Percentiles rank a stretch among this genome's conserved stretches.
Conservation (phyloP, 2,113 vertebrate species). For the Crotalus helleri region DNA sequence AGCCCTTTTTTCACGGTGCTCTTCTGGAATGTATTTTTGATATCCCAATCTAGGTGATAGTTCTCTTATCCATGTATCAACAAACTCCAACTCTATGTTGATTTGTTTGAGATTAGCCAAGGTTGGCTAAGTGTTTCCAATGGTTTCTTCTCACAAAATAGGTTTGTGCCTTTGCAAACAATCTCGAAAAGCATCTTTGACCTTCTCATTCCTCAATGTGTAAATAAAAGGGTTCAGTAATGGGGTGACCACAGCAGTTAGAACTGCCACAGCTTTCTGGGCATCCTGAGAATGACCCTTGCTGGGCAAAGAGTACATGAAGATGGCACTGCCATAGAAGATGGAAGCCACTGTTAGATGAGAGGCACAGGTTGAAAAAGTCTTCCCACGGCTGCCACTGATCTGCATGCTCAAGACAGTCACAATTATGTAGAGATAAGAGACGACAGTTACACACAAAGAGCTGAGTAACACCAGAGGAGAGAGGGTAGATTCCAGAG, state of each 20-base stretch:
- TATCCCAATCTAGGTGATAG: background rate
- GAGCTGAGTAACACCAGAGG: conserved; percentile 28
- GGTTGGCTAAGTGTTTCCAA: no score
- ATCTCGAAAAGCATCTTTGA: background rate
- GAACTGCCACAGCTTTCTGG: background rate
- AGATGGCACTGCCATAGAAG: conserved; percentile 19
- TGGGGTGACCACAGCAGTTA: background rate
- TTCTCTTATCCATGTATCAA: background rate
- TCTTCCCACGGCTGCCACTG: no score
- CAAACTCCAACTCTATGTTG: background rate
- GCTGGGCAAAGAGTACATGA: conserved; percentile 26
- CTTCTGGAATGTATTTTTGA: background rate
- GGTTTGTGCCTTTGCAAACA: background rate
- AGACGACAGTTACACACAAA: conserved; percentile 12
- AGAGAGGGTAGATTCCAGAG: background rate
- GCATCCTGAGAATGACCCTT: background rate
- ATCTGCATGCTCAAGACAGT: no score
- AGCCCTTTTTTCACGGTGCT: background rate
- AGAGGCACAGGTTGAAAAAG: no score
- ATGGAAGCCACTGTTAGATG: background rate
- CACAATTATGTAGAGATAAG: no score
- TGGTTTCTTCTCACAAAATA: no score
- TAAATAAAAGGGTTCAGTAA: conserved; percentile 2
- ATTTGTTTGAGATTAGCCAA: background rate
- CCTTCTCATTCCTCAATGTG: background rate